Evolutionary conservation across 2,797 vertebrate species (phyloP).

Genomic region (Enteromius afrohamiltoni): DNA sequence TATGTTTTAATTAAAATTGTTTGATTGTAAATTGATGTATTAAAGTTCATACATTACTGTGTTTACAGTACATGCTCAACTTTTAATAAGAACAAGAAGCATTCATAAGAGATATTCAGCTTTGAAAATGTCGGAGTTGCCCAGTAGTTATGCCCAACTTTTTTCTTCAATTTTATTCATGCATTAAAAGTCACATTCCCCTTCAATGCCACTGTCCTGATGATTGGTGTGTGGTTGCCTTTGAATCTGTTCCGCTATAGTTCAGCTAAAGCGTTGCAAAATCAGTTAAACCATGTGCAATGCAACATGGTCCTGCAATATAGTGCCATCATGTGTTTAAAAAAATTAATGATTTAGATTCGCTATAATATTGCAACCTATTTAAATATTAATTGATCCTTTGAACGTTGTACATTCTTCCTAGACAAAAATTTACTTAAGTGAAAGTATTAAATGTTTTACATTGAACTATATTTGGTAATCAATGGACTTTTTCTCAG

Average conservation of each 20-base stretch:
- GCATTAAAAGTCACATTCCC: neutral
- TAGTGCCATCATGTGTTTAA: constrained; percentile 23
- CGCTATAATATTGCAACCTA: neutral
- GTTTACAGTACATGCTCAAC: neutral
- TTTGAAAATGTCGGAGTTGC: neutral
- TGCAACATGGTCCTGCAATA: neutral
- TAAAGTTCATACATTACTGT: too few species aligned
- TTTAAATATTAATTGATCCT: neutral
- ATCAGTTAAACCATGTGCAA: neutral
- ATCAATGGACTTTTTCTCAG: neutral
- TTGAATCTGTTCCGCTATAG: constrained; percentile 30
- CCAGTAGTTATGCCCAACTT: neutral
- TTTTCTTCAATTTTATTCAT: neutral
- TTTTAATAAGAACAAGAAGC: neutral
- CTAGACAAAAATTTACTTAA: neutral
- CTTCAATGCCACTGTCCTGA: neutral
- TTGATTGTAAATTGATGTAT: too few species aligned
- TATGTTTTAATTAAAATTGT: too few species aligned
- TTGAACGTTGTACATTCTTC: neutral
- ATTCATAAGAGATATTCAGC: neutral
- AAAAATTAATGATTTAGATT: neutral
- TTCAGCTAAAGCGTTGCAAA: constrained; percentile 24
- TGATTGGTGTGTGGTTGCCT: constrained; percentile 4
- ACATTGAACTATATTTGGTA: neutral
- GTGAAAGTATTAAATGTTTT: neutral